phyloP scores from a whole-genome alignment of 2,113 vertebrate species.

The Strix aluco region DNA sequence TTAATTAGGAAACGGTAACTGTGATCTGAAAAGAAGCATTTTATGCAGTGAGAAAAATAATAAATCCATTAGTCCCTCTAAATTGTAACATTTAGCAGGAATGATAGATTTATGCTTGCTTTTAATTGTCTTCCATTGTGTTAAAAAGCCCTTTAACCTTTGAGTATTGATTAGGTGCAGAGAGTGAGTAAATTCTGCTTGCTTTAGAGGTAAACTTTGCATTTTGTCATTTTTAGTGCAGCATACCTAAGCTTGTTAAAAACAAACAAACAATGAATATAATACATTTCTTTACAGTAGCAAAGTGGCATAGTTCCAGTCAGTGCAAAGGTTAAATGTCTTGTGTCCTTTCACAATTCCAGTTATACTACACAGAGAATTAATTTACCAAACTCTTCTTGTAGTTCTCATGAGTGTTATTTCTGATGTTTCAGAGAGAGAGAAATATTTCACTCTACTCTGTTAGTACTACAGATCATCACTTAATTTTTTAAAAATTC shows the following conservation, averaged over 20 bases:
- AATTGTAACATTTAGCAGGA: constrained; percentile 45
- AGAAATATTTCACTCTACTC: not conserved
- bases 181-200: constrained; percentile 6
- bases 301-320: not conserved
- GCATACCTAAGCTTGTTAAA: not conserved
- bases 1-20: constrained; percentile 72
- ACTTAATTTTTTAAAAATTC: not conserved
- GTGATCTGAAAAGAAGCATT: constrained; percentile 54
- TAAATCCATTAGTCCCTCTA: constrained; percentile 64
- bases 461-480: not conserved
- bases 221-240: constrained; percentile 25
- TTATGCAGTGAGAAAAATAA: constrained; percentile 58
- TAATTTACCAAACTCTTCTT: not conserved
- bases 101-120: constrained; percentile 58
- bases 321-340: not conserved
- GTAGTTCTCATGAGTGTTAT: not conserved
- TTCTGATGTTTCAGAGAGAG: not conserved
- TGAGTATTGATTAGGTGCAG: constrained; percentile 42
- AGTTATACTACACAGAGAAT: not conserved
- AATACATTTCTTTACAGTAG: not conserved
- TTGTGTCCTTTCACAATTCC: not conserved
- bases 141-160: constrained; percentile 43
- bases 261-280: not conserved
- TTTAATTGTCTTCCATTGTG: constrained; percentile 47
- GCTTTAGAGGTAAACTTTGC: not conserved